Evolutionary conservation across 2,888 invertebrate species (phyloP), one percentile per base, ranked within the genome.

Genomic region (Halictus ligatus): DNA sequence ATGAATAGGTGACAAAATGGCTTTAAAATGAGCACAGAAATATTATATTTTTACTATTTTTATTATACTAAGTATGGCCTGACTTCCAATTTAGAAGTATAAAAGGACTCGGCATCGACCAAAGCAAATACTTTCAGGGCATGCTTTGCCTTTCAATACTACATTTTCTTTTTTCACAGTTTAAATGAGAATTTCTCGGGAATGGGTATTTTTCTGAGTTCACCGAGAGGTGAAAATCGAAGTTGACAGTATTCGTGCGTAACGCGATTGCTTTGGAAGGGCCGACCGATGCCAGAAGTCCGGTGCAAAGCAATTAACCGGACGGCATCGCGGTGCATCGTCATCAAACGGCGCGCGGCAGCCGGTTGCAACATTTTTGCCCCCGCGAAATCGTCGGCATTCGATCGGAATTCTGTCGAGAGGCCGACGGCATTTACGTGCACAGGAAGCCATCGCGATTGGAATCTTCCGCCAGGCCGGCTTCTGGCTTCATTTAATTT

Each of bases 391-490:
- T 83, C 83, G 83, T 69, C 80, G 83, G 87, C 81, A 79, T 81
- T 78, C 87, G 87, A 87, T 87, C 80, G 87, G 87, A 87, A 87
- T 87, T 81, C 78, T 79, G 83, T 78, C 75, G 86, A 77, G 79
- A 80, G 75, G 21, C 77, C 73, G 78, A 72, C 85, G 69, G 79
- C 75, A 80, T 87, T 87, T 64, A 78, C 87, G 83, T 75, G 83
- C 77, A 78, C 87, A 80, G 87, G 87, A 87, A 87, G 80, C 87
- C 67, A 87, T 35, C 83, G 87, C 83, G 87, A 87, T 86, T 86
- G 87, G 83, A 83, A 87, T 87, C 87, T 87, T 85, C 75, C 78
- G 86, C 46, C 78, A 75, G 74, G 86, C 46, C 78, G 77, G 74
- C 86, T 81, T 48, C 50, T 58, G 81, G 71, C 86, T 85, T 72